Base-by-base conservation (phyloP, 2,797 vertebrate species). In the Hemibagrus guttatus region DNA sequence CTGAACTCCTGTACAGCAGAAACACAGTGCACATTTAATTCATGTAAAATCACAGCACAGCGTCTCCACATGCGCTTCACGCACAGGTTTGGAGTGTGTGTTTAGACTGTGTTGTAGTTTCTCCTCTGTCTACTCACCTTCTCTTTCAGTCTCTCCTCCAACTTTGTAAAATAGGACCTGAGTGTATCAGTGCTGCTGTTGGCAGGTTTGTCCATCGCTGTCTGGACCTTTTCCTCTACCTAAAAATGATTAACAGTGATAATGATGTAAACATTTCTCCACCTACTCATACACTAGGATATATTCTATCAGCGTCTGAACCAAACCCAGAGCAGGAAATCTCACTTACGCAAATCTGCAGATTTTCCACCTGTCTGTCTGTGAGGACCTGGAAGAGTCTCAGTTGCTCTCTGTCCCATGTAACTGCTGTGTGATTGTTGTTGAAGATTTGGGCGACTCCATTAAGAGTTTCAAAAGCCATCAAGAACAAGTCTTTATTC, bases 261-360 rank as follows among this genome's bases (percentile, higher is more conserved):
- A 8, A n/a, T 6, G 59, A 64, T 39, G 23, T 52, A 2, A 49
- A 28, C 1, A 21, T 74, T 14, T 49, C 0, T 74, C 26, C 5
- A 26, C 71, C 26, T 26, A 1, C 23, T 71, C 46, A 2, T 46
- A 49, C 42, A n/a, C 12, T 14, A n/a, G 11, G 1, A n/a, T 13
- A 26, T 35, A 39, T 69, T 39, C 68, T 35, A 61, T 3, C 17
- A 7, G 31, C 2, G 5, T 35, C 66, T 35, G 31, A 21, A 69
- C 17, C 39, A 42, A 13, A 71, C 0, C 9, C 19, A 42, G 35
- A 46, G 6, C 9, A 35, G 16, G 21, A 72, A 42, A 17, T 14
- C 6, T 61, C 39, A 84, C 89, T 87, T 31, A 90, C 88, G 21
- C 89, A 90, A 54, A 17, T 6, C 42, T 86, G 21, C 61, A 89